phyloP scores from a whole-genome alignment of 2,797 vertebrate species.

The Catostomus latipinnis region DNA sequence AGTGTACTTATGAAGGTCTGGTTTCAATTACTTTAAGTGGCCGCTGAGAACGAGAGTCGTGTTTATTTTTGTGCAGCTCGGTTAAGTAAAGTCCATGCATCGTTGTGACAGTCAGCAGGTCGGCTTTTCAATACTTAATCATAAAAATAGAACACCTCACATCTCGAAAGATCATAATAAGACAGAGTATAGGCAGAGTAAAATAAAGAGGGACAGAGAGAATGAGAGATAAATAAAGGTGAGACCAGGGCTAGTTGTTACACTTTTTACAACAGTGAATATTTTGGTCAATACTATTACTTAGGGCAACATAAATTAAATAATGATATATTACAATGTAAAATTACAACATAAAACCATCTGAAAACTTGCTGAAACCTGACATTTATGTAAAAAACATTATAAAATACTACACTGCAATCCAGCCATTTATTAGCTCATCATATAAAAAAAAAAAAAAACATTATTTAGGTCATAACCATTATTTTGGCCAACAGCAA shows the following conservation, averaged over 20 bases:
- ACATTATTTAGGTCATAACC: too few relatives aligned
- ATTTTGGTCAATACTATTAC: too few relatives aligned
- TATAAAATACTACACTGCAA: too few relatives aligned
- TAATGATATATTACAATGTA: too few relatives aligned
- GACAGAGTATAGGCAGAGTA: not conserved
- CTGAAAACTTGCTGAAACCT: too few relatives aligned
- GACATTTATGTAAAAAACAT: too few relatives aligned
- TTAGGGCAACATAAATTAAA: too few relatives aligned
- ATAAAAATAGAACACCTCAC: constrained; percentile 2
- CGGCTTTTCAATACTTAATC: constrained; percentile 45
- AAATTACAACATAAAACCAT: too few relatives aligned
- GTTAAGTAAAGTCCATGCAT: constrained; percentile 74
- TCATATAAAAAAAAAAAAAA: too few relatives aligned
- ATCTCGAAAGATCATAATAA: constrained; percentile 2
- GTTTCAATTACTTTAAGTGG: constrained; percentile 75
- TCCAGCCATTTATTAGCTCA: too few relatives aligned
- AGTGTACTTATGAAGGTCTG: constrained; percentile 58
- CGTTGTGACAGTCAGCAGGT: constrained; percentile 80
- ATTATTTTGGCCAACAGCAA: too few relatives aligned
- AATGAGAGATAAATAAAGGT: not conserved
- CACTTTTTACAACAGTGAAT: too few relatives aligned
- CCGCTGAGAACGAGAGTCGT: constrained; percentile 70
- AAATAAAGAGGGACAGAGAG: not conserved
- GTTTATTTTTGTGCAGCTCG: constrained; percentile 65
- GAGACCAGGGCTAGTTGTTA: not conserved